Conservation (phyloP, 2,113 vertebrate species). For the Tupaia tana region DNA sequence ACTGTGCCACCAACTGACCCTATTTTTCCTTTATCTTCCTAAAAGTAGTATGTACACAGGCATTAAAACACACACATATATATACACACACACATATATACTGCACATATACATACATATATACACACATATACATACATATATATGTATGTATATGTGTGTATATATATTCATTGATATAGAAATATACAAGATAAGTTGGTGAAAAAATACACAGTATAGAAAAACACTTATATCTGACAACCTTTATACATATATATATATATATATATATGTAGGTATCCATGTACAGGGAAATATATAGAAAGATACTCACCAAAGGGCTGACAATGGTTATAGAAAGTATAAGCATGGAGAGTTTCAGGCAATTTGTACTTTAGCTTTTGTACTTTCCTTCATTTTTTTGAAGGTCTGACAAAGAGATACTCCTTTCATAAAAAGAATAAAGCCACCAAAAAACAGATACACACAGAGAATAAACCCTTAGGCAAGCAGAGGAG, state of each 20-base stretch:
- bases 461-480: conserved; percentile 41
- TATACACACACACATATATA: background rate
- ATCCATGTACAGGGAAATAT: conserved; percentile 18
- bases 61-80: conserved; percentile 17
- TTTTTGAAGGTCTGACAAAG: conserved; percentile 1
- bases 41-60: conserved; percentile 9
- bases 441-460: conserved; percentile 45
- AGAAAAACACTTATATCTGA: conserved; percentile 43
- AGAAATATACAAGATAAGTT: conserved; percentile 36
- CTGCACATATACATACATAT: background rate
- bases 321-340: conserved; percentile 10
- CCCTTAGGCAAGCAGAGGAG: background rate
- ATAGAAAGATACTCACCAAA: conserved; percentile 30
- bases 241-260: conserved; percentile 58
- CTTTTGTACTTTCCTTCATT: conserved; percentile 44
- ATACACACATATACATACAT: conserved; percentile 9
- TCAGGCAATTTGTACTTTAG: conserved; percentile 39
- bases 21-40: conserved; percentile 46
- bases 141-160: background rate
- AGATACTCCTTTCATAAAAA: conserved; percentile 1
- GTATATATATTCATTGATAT: background rate
- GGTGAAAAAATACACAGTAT: conserved; percentile 58
- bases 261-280: conserved; percentile 44
- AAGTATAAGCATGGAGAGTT: background rate
- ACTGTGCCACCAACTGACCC: too few species aligned